phyloP scores from a whole-genome alignment of 2,888 invertebrate species.

The Papilio elwesi region DNA sequence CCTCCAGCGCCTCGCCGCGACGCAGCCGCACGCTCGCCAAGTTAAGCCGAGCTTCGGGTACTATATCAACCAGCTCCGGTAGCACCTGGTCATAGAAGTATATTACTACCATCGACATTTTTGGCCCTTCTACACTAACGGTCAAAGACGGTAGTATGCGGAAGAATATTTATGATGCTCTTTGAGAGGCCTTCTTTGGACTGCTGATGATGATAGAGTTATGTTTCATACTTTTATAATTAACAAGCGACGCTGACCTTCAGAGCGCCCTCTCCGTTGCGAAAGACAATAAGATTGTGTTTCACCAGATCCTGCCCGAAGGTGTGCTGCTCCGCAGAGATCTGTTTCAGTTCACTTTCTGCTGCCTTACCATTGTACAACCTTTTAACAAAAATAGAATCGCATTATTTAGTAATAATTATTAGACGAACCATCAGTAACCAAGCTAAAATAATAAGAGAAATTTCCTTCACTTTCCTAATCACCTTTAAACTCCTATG shows the following conservation, averaged over 20 bases:
- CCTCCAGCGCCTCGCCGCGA: slow-evolving; percentile 94
- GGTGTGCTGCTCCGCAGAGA: slow-evolving; percentile 87
- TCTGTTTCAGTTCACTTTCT: slow-evolving; percentile 95
- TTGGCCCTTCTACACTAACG: too few relatives aligned
- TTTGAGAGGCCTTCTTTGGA: too few relatives aligned
- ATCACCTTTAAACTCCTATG: too few relatives aligned
- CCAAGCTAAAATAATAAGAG: too few relatives aligned
- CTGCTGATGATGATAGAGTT: too few relatives aligned
- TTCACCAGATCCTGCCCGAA: slow-evolving; percentile 96
- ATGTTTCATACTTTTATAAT: too few relatives aligned
- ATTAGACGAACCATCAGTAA: too few relatives aligned
- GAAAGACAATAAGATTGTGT: slow-evolving; percentile 97
- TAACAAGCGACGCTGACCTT: slow-evolving; percentile 82
- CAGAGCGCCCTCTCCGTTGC: slow-evolving; percentile 96
- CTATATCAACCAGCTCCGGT: slow-evolving; percentile 95
- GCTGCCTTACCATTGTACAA: slow-evolving; percentile 97
- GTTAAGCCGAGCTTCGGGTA: slow-evolving; percentile 98
- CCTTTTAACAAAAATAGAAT: slow-evolving; percentile 64
- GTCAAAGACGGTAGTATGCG: too few relatives aligned
- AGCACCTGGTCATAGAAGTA: slow-evolving; percentile 81
- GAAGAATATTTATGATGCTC: not conserved
- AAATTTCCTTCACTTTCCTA: too few relatives aligned
- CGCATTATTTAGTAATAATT: slow-evolving; percentile 62
- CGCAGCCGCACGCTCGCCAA: slow-evolving; percentile 97
- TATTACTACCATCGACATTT: not conserved